Evolutionary conservation across 2,888 invertebrate species (phyloP).

Genomic region (Microplitis deprimator): DNA sequence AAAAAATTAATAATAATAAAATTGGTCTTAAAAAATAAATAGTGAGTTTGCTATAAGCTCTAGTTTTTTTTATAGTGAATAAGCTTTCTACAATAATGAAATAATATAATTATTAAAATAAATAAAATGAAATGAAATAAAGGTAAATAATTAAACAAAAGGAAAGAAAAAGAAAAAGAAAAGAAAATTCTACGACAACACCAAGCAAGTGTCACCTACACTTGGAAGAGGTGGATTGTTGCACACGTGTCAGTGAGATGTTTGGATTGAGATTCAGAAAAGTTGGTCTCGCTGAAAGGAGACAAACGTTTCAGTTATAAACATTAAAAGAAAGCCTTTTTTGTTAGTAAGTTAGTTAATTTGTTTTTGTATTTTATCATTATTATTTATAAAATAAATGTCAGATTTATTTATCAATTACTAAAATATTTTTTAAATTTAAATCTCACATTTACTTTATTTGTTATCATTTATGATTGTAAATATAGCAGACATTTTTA

Average conservation of each 20-base stretch:
- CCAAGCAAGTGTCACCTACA: constrained; percentile 79
- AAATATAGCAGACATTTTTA: not conserved
- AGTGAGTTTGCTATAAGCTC: constrained; percentile 15
- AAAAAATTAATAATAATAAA: not conserved
- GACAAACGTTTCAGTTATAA: constrained; percentile 59
- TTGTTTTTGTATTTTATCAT: constrained; percentile 1
- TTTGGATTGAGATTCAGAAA: constrained; percentile 98
- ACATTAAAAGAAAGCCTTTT: constrained; percentile 3
- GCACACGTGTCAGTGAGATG: constrained; percentile 87
- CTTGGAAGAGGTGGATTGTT: constrained; percentile 85
- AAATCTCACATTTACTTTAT: not conserved
- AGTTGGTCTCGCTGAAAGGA: constrained; percentile 93
- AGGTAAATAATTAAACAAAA: constrained; percentile 40
- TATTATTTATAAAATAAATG: constrained; percentile 22
- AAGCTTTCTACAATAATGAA: constrained; percentile 16
- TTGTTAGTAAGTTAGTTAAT: constrained; percentile 5
- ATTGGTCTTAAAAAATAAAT: constrained; percentile 2
- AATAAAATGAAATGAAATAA: constrained; percentile 39
- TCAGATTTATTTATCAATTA: not conserved
- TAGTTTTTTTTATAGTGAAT: not conserved
- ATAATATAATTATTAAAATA: constrained; percentile 36
- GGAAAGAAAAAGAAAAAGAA: constrained; percentile 29
- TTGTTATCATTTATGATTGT: not conserved
- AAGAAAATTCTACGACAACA: constrained; percentile 47
- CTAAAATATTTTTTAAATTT: not conserved